Conservation (phyloP, 2,113 vertebrate species). For the Verasper variegatus region DNA sequence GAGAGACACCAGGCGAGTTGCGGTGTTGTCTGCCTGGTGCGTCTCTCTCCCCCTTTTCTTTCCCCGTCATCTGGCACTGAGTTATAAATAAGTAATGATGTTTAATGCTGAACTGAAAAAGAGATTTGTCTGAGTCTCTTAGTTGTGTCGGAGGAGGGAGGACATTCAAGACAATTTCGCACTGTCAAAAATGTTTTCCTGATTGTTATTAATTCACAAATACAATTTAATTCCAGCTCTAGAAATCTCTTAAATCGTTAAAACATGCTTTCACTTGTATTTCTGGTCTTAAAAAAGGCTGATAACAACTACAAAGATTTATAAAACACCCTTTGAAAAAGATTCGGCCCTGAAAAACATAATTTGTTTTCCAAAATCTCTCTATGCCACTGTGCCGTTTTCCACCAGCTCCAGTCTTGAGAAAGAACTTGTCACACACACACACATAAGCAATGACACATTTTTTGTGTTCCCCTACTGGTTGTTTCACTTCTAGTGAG, state of each 20-base stretch:
- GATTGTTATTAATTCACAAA: constrained; percentile 42
- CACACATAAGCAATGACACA: constrained; percentile 68
- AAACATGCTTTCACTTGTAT: background rate
- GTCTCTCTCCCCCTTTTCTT: constrained; percentile 63
- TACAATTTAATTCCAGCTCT: constrained; percentile 15
- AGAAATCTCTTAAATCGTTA: constrained; percentile 29
- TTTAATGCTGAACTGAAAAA: constrained; percentile 77
- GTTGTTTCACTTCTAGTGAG: constrained; percentile 58
- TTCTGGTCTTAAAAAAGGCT: background rate
- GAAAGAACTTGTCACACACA: constrained; percentile 47
- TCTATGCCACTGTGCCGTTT: constrained; percentile 4
- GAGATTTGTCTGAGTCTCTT: constrained; percentile 75
- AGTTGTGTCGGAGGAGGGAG: constrained; percentile 57
- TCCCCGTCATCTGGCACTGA: constrained; percentile 78
- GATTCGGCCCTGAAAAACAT: background rate
- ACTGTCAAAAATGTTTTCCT: constrained; percentile 57
- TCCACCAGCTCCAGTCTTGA: constrained; percentile 32
- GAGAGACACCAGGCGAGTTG: constrained; percentile 69
- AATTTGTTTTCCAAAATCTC: constrained; percentile 1
- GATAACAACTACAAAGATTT: background rate
- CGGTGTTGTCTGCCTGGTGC: constrained; percentile 72
- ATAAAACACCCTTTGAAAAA: background rate
- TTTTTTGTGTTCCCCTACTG: constrained; percentile 61
- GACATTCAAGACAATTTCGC: constrained; percentile 71
- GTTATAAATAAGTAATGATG: constrained; percentile 86